Conservation (phyloP, 2,113 vertebrate species). For the Labeo catla region DNA sequence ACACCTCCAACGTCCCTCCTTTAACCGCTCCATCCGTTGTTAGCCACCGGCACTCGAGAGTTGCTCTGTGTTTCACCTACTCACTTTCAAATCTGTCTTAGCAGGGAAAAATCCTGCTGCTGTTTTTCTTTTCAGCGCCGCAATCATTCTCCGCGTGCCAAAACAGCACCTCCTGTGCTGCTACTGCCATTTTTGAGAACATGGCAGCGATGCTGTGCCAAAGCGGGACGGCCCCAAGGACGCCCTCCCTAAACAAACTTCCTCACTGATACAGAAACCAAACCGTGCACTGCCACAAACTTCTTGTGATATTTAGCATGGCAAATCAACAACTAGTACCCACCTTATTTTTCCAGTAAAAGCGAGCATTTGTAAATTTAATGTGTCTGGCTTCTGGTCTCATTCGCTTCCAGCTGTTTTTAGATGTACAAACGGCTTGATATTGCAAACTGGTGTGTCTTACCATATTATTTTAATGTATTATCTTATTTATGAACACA, state of each 20-base stretch:
- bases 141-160: conserved; percentile 74
- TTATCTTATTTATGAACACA: too few relatives aligned
- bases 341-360: too few relatives aligned
- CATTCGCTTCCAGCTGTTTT: too few relatives aligned
- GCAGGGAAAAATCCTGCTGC: conserved; percentile 31
- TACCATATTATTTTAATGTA: too few relatives aligned
- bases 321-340: not conserved
- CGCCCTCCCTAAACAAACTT: conserved; percentile 41
- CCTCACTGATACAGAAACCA: conserved; percentile 16
- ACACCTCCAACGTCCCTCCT: not conserved
- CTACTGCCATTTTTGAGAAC: conserved; percentile 60
- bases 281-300: not conserved
- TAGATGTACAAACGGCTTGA: too few relatives aligned
- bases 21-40: conserved; percentile 1
- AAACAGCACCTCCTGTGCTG: conserved; percentile 50
- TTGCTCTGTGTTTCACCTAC: conserved; percentile 39
- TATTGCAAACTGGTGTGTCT: too few relatives aligned
- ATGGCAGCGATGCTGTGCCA: conserved; percentile 67
- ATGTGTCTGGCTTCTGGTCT: too few relatives aligned
- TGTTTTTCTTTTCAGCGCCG: conserved; percentile 61
- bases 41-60: conserved; percentile 41
- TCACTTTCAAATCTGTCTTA: conserved; percentile 50
- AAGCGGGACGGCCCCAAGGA: conserved; percentile 57
- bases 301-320: not conserved
- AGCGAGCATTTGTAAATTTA: too few relatives aligned